Evolutionary conservation across 2,113 vertebrate species (phyloP).

Genomic region (Brienomyrus longianalis): DNA sequence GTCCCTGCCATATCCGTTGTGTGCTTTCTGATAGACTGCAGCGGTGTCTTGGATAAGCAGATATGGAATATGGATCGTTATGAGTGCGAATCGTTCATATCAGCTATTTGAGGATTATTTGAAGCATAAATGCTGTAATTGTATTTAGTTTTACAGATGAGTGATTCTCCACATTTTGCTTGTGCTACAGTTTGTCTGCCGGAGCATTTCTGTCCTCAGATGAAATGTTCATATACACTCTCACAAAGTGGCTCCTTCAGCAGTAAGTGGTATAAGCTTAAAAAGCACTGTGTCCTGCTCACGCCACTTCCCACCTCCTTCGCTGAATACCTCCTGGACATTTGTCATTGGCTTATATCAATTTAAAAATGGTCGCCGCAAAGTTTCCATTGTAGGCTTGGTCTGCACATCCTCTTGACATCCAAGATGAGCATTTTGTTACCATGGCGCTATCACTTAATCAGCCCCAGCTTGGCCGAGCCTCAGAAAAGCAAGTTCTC

Average conservation of each 20-base stretch:
- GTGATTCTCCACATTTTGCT: background rate
- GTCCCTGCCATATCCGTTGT: background rate
- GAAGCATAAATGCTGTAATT: background rate
- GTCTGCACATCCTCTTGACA: background rate
- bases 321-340: background rate
- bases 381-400: background rate
- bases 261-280: background rate
- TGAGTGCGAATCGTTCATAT: background rate
- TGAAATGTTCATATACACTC: background rate
- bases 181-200: background rate
- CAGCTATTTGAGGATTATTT: background rate
- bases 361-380: background rate
- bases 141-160: background rate
- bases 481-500: background rate
- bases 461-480: background rate
- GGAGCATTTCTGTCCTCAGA: background rate
- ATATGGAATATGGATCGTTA: background rate
- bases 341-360: background rate
- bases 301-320: background rate
- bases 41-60: background rate
- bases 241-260: background rate
- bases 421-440: background rate
- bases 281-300: background rate
- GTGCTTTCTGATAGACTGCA: background rate
- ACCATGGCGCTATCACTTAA: background rate